phyloP scores from a whole-genome alignment of 64 coral and sea anemone species.

The Porites australiensis region DNA sequence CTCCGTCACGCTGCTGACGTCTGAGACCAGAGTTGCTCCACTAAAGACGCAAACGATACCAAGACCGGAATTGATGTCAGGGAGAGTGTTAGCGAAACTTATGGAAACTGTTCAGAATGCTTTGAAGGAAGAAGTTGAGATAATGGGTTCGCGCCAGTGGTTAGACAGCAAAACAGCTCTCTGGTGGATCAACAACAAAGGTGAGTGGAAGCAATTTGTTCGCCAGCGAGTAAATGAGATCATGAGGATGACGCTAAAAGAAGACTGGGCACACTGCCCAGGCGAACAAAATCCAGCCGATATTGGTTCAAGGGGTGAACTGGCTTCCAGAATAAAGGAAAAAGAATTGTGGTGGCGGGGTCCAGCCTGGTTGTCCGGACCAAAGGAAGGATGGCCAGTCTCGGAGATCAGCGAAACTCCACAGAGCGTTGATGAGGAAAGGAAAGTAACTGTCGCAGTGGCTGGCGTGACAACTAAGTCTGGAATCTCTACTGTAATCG shows the following conservation, averaged over 20 bases:
- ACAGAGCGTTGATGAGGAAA: too few relatives aligned
- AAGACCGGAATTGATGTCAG: conserved; percentile 21
- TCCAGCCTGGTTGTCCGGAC: conserved; percentile 27
- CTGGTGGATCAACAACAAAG: conserved; percentile 35
- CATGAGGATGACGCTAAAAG: neutral
- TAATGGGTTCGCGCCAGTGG: neutral
- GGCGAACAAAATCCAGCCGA: conserved; percentile 55
- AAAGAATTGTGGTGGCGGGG: conserved; percentile 57
- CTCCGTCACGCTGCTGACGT: neutral
- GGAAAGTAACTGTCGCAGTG: too few relatives aligned
- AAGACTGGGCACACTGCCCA: conserved; percentile 31
- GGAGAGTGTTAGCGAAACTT: conserved; percentile 14
- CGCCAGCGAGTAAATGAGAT: conserved; percentile 35
- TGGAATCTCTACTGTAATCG: too few relatives aligned
- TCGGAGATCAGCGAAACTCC: neutral
- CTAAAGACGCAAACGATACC: neutral
- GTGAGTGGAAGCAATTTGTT: conserved; percentile 54
- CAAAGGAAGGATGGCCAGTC: conserved; percentile 56
- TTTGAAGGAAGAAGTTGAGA: neutral
- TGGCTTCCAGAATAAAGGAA: conserved; percentile 18
- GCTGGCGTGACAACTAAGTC: too few relatives aligned
- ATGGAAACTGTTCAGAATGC: conserved; percentile 5
- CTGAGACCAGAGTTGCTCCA: neutral
- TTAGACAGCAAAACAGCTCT: conserved; percentile 40
- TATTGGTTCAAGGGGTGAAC: conserved; percentile 29